A percentile compares a stretch with the other conserved stretches of the same genome.
Evolutionary conservation across 2,888 invertebrate species (phyloP).

Genomic region (Cryptocephalus moraei): DNA sequence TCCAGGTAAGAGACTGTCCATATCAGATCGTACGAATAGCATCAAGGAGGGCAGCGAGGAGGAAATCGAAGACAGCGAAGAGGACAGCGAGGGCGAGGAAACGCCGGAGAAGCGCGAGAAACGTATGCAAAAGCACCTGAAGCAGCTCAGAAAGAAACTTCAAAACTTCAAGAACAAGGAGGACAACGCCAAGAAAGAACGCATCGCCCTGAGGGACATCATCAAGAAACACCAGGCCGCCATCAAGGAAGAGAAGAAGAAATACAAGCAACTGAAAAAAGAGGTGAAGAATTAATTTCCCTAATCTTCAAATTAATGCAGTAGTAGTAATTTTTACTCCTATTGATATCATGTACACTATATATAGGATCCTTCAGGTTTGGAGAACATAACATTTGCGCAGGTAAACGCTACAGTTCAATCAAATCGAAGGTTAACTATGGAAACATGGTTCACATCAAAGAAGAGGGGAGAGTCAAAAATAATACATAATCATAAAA

Average conservation of each 20-base stretch:
- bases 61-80: constrained; percentile 45
- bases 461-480: too few relatives aligned
- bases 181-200: constrained; percentile 64
- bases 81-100: constrained; percentile 56
- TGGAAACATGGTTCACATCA: too few relatives aligned
- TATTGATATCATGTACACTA: too few relatives aligned
- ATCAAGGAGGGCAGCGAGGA: constrained; percentile 42
- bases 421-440: too few relatives aligned
- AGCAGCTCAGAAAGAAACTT: constrained; percentile 48
- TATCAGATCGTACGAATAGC: constrained; percentile 39
- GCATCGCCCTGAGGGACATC: constrained; percentile 65
- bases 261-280: constrained; percentile 72
- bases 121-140: constrained; percentile 55
- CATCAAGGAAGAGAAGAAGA: constrained; percentile 70
- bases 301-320: too few relatives aligned
- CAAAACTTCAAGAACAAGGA: constrained; percentile 52
- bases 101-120: constrained; percentile 51
- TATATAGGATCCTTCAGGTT: too few relatives aligned
- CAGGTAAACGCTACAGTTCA: too few relatives aligned
- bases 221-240: constrained; percentile 72
- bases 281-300: constrained; percentile 47
- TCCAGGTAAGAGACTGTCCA: constrained; percentile 26
- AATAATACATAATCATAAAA: too few relatives aligned
- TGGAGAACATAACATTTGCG: too few relatives aligned
- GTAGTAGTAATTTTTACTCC: too few relatives aligned